Evolutionary conservation across 1,140 invertebrate species (phyloP).

Genomic region (Achroia grisella): DNA sequence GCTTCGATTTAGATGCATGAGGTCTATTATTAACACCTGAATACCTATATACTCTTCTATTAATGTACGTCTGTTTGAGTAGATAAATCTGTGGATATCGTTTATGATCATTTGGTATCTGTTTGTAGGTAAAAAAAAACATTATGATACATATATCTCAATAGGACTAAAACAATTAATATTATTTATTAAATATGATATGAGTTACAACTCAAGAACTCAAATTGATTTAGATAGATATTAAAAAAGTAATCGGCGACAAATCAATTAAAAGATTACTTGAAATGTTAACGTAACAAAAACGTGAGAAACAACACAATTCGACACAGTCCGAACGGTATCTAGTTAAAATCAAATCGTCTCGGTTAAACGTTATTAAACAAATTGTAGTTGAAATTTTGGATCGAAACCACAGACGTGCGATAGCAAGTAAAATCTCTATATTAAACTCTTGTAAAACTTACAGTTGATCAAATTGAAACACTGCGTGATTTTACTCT

Average conservation of each 20-base stretch:
- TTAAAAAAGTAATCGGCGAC: slow-evolving; percentile 36
- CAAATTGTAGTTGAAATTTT: slow-evolving; percentile 50
- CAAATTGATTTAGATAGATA: slow-evolving; percentile 19
- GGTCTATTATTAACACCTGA: too few species aligned
- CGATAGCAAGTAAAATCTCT: slow-evolving; percentile 2
- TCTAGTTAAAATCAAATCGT: slow-evolving; percentile 64
- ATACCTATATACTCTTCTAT: too few species aligned
- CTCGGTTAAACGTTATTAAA: slow-evolving; percentile 49
- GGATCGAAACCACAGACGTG: neutral
- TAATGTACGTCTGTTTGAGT: too few species aligned
- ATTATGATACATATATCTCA: too few species aligned
- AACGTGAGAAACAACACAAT: slow-evolving; percentile 62
- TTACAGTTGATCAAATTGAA: slow-evolving; percentile 17
- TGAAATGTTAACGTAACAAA: slow-evolving; percentile 57
- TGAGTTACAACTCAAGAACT: neutral
- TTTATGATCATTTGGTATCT: too few species aligned
- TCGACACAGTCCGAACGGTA: slow-evolving; percentile 41
- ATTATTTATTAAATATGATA: too few species aligned
- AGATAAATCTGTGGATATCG: too few species aligned
- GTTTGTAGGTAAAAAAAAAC: too few species aligned
- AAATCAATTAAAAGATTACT: slow-evolving; percentile 49
- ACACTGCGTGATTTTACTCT: slow-evolving; percentile 15
- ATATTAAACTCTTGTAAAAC: slow-evolving; percentile 19
- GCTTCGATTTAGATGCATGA: too few species aligned
- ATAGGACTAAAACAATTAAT: too few species aligned